Evolutionary conservation across 1,140 invertebrate genomes (phyloP).

Genomic region (Lethrus apterus): DNA sequence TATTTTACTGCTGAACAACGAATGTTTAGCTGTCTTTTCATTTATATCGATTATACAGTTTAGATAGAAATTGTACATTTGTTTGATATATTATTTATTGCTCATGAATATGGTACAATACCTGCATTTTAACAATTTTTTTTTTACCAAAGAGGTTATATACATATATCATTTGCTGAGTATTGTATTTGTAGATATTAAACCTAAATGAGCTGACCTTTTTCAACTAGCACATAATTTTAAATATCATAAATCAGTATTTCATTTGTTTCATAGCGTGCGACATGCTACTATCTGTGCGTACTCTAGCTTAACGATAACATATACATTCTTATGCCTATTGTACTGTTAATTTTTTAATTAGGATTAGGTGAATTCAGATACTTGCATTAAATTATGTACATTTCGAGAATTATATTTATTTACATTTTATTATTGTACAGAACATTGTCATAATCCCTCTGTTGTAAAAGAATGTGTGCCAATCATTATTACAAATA

Average conservation of each 20-base stretch:
- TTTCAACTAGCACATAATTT: slow-evolving; percentile 28
- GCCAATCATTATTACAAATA: slow-evolving; percentile 40
- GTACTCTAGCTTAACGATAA: slow-evolving; percentile 14
- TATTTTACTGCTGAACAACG: slow-evolving; percentile 23
- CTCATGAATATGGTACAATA: slow-evolving; percentile 27
- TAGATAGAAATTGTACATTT: slow-evolving; percentile 10
- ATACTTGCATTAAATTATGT: slow-evolving; percentile 16
- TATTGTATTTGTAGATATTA: slow-evolving; percentile 28
- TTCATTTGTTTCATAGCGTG: slow-evolving; percentile 12
- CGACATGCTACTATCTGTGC: slow-evolving; percentile 5
- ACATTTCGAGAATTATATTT: slow-evolving; percentile 28
- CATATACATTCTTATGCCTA: slow-evolving; percentile 19
- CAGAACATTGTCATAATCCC: slow-evolving; percentile 33
- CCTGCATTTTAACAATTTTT: slow-evolving; percentile 28
- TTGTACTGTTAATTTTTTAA: slow-evolving; percentile 17
- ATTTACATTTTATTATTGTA: slow-evolving; percentile 33
- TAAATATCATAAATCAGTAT: slow-evolving; percentile 30
- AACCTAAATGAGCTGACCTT: slow-evolving; percentile 23
- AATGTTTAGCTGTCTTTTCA: slow-evolving; percentile 25
- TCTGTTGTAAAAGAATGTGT: slow-evolving; percentile 39
- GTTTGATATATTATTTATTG: slow-evolving; percentile 27
- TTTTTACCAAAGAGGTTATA: slow-evolving; percentile 33
- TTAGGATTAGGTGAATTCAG: slow-evolving; percentile 12
- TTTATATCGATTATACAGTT: slow-evolving; percentile 1
- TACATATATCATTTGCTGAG: slow-evolving; percentile 29